Evolutionary conservation across 2,113 vertebrate genomes (phyloP), one percentile per base, ranked within the genome.

Genomic region (Rhinoderma darwinii): DNA sequence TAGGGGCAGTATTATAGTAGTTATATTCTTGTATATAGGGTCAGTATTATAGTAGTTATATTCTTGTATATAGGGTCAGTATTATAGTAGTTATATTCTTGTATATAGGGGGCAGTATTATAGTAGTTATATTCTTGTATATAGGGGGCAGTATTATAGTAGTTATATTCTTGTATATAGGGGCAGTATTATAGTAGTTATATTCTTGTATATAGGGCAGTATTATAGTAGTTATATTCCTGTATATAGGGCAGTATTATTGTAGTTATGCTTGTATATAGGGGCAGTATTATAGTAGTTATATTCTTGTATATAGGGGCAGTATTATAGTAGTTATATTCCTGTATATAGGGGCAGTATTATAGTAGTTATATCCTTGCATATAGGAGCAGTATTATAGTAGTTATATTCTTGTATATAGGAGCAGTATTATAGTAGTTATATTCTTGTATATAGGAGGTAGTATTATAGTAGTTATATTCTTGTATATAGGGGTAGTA

Each of bases 311-410:
- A 61, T 11, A 61, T 61, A 61, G 56, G 56, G 11, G 56, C 12
- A 61, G 56, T 61, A 61, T 61, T 61, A 61, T 61, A 61, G 22
- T 61, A 61, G 56, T 61, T 61, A 61, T 61, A 61, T 61, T 61
- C 56, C 11, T 61, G 56, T 61, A 61, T 9, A 61, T 61, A 61
- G 22, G 56, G 3, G 56, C n/a, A 61, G 56, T 61, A n/a, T 61
- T 27, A 61, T n/a, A 27, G 56, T n/a, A 61, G 56, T 61, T 61
- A n/a, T 61, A 61, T 61, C 27, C 25, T 27, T n/a, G 22, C 27
- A 61, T 11, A 27, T 61, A 10, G 59, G 1, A 18, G 59, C n/a
- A 61, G 59, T 61, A 61, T 61, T 61, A 61, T 61, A 61, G 59
- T 61, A n/a, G n/a, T n/a, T n/a, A n/a, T n/a, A n/a, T n/a, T n/a